These are phyloP conservation scores for Petrocephalus sullivani DNA, from an alignment of 2,797 vertebrate species.

Conservation along the genomic window DNA sequence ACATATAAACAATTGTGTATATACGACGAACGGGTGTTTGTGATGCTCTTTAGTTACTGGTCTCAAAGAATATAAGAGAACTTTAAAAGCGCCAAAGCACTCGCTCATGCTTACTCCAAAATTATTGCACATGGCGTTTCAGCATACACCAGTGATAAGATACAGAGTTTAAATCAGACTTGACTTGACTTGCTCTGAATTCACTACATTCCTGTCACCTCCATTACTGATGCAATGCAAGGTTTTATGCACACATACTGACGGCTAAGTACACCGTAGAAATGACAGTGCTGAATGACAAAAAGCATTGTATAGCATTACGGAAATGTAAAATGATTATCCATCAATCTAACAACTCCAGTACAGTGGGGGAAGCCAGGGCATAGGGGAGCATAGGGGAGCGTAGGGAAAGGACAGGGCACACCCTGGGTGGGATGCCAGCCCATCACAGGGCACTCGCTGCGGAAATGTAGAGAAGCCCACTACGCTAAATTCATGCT, in stretches of 20 bases:
- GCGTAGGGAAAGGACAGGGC: background rate
- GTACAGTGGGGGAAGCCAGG: background rate
- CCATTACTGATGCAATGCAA: background rate
- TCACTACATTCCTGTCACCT: background rate
- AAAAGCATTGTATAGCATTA: background rate
- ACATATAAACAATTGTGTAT: background rate
- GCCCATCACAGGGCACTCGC: background rate
- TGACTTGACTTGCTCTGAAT: conserved; percentile 14
- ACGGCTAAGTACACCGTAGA: background rate
- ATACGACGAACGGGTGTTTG: background rate
- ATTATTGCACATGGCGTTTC: background rate
- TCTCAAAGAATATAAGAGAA: background rate
- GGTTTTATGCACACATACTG: background rate
- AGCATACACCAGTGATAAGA: background rate
- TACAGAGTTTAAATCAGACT: background rate
- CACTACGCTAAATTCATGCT: background rate
- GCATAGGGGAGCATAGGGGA: background rate
- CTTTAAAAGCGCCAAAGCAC: background rate
- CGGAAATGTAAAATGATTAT: background rate
- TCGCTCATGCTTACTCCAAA: background rate
- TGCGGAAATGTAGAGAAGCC: background rate
- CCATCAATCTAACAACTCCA: background rate
- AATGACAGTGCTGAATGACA: background rate
- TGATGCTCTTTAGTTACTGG: background rate
- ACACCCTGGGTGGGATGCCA: background rate